Base-by-base conservation (phyloP, 2,888 invertebrate species). In the Herminia tarsipennalis region DNA sequence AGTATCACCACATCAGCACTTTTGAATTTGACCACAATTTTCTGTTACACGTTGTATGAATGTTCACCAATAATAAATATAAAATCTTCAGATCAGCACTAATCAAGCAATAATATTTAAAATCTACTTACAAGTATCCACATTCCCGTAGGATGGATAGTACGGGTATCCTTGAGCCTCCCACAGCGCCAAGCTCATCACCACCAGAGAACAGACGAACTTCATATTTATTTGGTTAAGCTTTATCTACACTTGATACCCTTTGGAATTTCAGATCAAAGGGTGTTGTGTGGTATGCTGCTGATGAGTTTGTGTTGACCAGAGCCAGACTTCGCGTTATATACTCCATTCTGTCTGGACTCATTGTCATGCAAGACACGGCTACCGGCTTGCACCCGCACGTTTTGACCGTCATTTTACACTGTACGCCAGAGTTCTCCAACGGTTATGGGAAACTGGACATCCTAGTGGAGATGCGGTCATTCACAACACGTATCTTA, bases 321-420 rank as follows among this genome's bases (percentile, higher is more conserved):
- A 51, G 49, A 56, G 58, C 47, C 68, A 64, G 66, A 43, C 54
- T 56, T 53, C 79, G 80, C 80, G 69, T 86, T 90, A 81, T 91
- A 89, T 91, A 91, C 70, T 77, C 78, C 73, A 72, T 73, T 66
- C 71, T 63, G 77, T 56, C 78, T 56, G 82, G 78, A 78, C 76
- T 87, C 66, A 88, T 91, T 89, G 81, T 72, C 80, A 91, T 88
- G 70, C 90, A 66, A 38, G 30, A 30, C 90, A 86, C 86, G 88
- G 42, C 13, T 18, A 30, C 20, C 46, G 55, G 72, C 64, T 59
- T 73, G 83, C 81, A 82, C 74, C 76, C 63, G 78, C 76, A 75
- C 73, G 61, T 66, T 63, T 65, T 54, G 63, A 60, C 67, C 75
- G 71, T 76, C 74, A 76, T 74, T 82, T 81, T 79, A 79, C 82